A percentile compares a stretch with the other conserved stretches of the same genome.
Conservation (phyloP, 2,888 invertebrate species). For the Brachyptera putata region DNA sequence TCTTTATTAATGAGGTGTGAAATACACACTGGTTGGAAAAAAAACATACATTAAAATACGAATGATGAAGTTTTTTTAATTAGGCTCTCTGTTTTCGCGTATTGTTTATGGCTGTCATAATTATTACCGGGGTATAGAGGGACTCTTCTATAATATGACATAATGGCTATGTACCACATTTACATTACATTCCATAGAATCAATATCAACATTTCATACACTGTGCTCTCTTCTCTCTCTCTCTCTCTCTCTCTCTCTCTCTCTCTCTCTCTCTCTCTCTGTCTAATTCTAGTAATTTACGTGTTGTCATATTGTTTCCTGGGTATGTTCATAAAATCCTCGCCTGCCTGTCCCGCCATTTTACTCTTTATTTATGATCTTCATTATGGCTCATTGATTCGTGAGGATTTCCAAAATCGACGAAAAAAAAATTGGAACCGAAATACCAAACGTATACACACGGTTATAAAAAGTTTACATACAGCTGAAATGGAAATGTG, state of each 20-base stretch:
- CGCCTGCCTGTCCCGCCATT: slow-evolving; percentile 39
- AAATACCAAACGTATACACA: too few species aligned
- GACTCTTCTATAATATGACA: slow-evolving; percentile 32
- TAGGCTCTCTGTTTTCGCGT: slow-evolving; percentile 30
- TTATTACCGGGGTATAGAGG: slow-evolving; percentile 19
- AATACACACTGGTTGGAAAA: slow-evolving; percentile 9
- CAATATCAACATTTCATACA: slow-evolving; percentile 34
- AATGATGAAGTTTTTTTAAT: slow-evolving; percentile 33
- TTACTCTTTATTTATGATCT: slow-evolving; percentile 44
- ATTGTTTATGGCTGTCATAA: slow-evolving; percentile 28
- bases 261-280: slow-evolving; percentile 38
- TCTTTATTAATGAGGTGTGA: slow-evolving; percentile 16
- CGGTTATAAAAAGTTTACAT: slow-evolving; percentile 30
- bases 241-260: slow-evolving; percentile 38
- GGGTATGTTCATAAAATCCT: slow-evolving; percentile 41
- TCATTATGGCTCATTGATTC: slow-evolving; percentile 46
- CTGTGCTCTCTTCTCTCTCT: slow-evolving; percentile 34
- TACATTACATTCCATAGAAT: slow-evolving; percentile 33
- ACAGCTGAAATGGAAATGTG: slow-evolving; percentile 35
- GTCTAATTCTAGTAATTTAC: slow-evolving; percentile 42
- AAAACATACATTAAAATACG: slow-evolving; percentile 26
- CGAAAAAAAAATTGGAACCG: slow-evolving; percentile 24
- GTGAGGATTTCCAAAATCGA: slow-evolving; percentile 30
- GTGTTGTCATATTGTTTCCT: slow-evolving; percentile 42
- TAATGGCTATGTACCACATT: slow-evolving; percentile 31